Percentiles rank a stretch among this genome's conserved stretches.
Conservation (phyloP, 1,140 invertebrate genomes). For the Chironomus striatipennis region DNA sequence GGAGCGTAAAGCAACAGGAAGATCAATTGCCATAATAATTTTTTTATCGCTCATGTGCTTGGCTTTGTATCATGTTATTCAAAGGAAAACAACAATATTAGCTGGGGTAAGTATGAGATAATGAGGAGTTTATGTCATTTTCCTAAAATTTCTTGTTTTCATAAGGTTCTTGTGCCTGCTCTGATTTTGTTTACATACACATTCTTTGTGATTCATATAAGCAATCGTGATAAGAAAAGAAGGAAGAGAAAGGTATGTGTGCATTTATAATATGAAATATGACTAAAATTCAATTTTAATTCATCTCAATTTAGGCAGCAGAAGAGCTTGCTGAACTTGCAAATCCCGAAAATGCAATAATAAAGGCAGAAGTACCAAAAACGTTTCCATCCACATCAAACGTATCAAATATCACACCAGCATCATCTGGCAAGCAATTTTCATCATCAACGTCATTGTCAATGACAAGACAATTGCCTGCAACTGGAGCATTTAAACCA, state of each 20-base stretch:
- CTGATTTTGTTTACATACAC: constrained; percentile 9
- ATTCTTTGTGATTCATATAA: constrained; percentile 7
- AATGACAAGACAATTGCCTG: neutral
- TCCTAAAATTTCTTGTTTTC: neutral
- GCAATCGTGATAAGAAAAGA: neutral
- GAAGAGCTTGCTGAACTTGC: neutral
- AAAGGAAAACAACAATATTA: constrained; percentile 10
- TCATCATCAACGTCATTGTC: neutral
- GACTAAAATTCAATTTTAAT: too few relatives aligned
- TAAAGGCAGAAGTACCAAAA: neutral
- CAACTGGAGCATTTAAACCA: neutral
- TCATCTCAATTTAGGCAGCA: neutral
- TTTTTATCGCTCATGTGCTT: constrained; percentile 1
- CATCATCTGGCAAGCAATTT: neutral
- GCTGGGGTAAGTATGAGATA: neutral
- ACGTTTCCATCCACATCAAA: neutral
- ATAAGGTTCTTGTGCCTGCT: neutral
- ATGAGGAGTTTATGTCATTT: neutral
- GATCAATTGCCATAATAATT: constrained; percentile 22
- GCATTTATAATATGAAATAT: too few relatives aligned
- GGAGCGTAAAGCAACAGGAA: neutral
- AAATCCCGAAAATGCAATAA: neutral
- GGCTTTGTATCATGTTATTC: constrained; percentile 16
- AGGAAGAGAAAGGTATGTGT: neutral
- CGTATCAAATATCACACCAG: neutral